Conservation (phyloP, 2,113 vertebrate genomes). For the Cariama cristata region DNA sequence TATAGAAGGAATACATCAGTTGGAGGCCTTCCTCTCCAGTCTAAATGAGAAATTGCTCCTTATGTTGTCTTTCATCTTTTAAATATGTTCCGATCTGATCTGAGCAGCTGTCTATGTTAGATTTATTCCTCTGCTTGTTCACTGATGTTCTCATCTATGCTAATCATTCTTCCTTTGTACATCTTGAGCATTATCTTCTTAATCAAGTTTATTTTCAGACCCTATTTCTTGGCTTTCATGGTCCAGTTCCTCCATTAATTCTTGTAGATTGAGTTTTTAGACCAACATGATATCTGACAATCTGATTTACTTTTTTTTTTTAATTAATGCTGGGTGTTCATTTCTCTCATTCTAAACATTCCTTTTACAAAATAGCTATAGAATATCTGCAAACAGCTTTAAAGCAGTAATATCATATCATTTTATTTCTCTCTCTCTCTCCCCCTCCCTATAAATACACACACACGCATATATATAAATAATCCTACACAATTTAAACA, state of each 20-base stretch:
- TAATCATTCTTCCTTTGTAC: conserved; percentile 59
- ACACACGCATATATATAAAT: neutral
- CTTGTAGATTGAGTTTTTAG: conserved; percentile 8
- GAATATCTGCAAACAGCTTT: conserved; percentile 41
- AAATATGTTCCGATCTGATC: conserved; percentile 53
- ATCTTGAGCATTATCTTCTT: conserved; percentile 50
- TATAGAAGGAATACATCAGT: conserved; percentile 30
- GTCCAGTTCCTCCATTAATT: conserved; percentile 39
- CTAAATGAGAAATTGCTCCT: conserved; percentile 56
- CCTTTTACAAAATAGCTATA: neutral
- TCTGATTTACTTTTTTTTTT: neutral
- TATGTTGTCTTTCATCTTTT: conserved; percentile 65
- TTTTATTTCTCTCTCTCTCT: conserved; percentile 37
- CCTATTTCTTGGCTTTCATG: conserved; percentile 42
- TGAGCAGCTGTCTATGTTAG: conserved; percentile 46
- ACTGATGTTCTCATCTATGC: conserved; percentile 24
- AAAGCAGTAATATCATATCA: conserved; percentile 23
- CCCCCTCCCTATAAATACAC: neutral
- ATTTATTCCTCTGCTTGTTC: conserved; percentile 55
- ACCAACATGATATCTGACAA: neutral
- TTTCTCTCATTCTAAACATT: neutral
- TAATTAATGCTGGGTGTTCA: neutral
- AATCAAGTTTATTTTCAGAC: conserved; percentile 60
- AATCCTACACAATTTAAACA: conserved; percentile 48
- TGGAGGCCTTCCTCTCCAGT: conserved; percentile 54